phyloP scores from a whole-genome alignment of 2,797 vertebrate genomes.

The Pseudocheirus occidentalis region DNA sequence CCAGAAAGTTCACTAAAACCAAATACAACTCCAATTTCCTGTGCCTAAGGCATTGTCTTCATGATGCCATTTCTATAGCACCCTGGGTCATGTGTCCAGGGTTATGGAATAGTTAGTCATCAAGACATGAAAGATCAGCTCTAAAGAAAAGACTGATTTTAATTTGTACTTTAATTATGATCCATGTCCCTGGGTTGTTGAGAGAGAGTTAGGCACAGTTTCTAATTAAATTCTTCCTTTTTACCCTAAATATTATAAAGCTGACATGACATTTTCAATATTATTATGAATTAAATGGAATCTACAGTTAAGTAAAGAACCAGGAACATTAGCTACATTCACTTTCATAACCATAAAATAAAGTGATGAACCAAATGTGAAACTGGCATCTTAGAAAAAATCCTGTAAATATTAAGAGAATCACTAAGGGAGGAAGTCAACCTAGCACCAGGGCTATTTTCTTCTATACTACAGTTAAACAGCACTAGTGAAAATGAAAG shows the following conservation, averaged over 20 bases:
- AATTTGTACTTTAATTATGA: slow-evolving; percentile 31
- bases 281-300: slow-evolving; percentile 74
- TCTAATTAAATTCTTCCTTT: slow-evolving; percentile 74
- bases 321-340: slow-evolving; percentile 63
- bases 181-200: neutral
- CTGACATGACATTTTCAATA: slow-evolving; percentile 62
- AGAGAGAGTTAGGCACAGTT: slow-evolving; percentile 47
- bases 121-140: slow-evolving; percentile 1
- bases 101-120: neutral
- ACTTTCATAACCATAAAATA: slow-evolving; percentile 70
- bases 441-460: slow-evolving; percentile 56
- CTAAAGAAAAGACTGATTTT: neutral
- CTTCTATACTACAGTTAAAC: slow-evolving; percentile 57
- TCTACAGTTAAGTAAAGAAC: slow-evolving; percentile 67
- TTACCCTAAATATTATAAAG: slow-evolving; percentile 69
- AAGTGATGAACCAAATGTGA: slow-evolving; percentile 73
- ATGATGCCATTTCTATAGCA: neutral
- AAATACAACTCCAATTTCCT: neutral
- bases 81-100: neutral
- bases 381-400: slow-evolving; percentile 72
- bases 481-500: slow-evolving; percentile 65
- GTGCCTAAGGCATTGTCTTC: neutral
- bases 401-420: slow-evolving; percentile 72
- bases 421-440: slow-evolving; percentile 69
- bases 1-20: neutral